Percentiles rank a stretch among this genome's conserved stretches.
Evolutionary conservation across 2,113 vertebrate species (phyloP).

Genomic region (Grus americana): DNA sequence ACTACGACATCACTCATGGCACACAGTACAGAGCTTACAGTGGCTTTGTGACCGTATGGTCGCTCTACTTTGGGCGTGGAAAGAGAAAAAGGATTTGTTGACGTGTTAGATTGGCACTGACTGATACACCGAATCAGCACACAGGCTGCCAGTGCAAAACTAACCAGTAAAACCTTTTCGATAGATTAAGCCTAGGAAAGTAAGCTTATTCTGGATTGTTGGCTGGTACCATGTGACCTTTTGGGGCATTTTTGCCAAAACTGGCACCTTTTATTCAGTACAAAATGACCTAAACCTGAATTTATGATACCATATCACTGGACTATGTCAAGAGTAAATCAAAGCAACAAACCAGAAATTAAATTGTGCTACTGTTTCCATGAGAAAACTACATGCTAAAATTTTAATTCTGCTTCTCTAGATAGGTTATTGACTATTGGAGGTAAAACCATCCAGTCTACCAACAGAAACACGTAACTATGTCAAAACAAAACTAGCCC

Average conservation of each 20-base stretch:
- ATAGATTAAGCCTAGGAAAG: not conserved
- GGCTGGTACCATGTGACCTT: not conserved
- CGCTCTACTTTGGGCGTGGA: not conserved
- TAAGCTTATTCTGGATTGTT: not conserved
- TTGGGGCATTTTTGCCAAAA: not conserved
- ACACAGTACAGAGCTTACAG: not conserved
- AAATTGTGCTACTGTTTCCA: not conserved
- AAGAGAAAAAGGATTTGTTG: not conserved
- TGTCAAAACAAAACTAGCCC: not conserved
- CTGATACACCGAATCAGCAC: not conserved
- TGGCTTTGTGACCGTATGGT: not conserved
- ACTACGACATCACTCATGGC: not conserved
- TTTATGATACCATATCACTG: rapidly evolving
- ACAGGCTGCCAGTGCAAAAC: not conserved
- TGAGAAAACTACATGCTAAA: not conserved
- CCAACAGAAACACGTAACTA: not conserved
- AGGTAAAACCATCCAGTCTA: not conserved
- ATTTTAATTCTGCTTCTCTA: not conserved
- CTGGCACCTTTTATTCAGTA: not conserved
- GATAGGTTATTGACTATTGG: not conserved
- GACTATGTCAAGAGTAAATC: not conserved
- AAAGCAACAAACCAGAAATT: not conserved
- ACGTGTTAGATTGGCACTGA: not conserved
- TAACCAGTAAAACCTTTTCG: not conserved
- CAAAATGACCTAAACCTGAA: not conserved